A percentile compares a stretch with the other conserved stretches of the same genome.
These are phyloP conservation scores for Meloidogyne chitwoodi DNA, from an alignment of 1,140 invertebrate genomes.

Conservation along the genomic window DNA sequence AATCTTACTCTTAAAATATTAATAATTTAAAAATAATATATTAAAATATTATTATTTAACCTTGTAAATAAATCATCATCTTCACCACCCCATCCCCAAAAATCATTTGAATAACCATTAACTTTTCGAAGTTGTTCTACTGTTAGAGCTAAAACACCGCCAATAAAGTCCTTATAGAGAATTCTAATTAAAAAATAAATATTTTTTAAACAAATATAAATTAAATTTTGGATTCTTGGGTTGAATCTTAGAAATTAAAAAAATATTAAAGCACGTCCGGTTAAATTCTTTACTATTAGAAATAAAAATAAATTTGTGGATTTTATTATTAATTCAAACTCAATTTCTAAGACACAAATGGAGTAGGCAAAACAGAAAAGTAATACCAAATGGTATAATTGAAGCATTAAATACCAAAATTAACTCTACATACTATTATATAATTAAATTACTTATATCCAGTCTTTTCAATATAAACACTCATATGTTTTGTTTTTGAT, in stretches of 20 bases:
- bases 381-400: too few species aligned
- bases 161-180: conserved; percentile 62
- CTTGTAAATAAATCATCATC: conserved; percentile 41
- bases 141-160: conserved; percentile 66
- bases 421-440: too few species aligned
- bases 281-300: too few species aligned
- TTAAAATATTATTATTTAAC: too few species aligned
- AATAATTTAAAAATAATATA: neutral
- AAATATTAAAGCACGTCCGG: too few species aligned
- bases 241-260: too few species aligned
- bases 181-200: neutral
- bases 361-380: too few species aligned
- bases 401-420: too few species aligned
- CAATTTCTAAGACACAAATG: too few species aligned
- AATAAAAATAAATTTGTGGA: too few species aligned
- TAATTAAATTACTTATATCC: neutral
- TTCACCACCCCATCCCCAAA: conserved; percentile 70
- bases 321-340: too few species aligned
- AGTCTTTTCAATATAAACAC: neutral
- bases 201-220: neutral
- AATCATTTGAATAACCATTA: conserved; percentile 86
- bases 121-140: conserved; percentile 69
- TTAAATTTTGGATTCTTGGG: too few species aligned
- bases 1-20: neutral
- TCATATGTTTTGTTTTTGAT: neutral